Evolutionary conservation across 2,888 invertebrate species (phyloP).

Genomic region (Ctena decussata): DNA sequence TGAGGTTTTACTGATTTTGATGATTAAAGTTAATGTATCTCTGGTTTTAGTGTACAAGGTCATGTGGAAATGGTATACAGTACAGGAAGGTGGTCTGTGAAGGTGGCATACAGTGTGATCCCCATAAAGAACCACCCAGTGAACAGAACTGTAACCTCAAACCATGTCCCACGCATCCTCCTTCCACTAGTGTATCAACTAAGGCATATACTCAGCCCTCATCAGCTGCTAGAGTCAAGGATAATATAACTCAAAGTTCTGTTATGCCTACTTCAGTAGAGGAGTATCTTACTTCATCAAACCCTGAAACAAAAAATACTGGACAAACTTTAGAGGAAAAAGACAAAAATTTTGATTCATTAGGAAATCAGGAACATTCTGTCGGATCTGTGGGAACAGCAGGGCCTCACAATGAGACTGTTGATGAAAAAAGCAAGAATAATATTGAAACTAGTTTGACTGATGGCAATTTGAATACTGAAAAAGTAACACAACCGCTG

Average conservation of each 20-base stretch:
- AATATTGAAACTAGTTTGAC: background rate
- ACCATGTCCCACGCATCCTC: constrained; percentile 64
- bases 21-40: too few species aligned
- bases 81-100: constrained; percentile 85
- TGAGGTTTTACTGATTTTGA: too few species aligned
- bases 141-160: constrained; percentile 68
- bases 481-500: too few species aligned
- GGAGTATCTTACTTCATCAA: background rate
- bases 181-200: constrained; percentile 30
- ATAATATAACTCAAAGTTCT: background rate
- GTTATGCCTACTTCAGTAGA: background rate
- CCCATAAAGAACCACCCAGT: constrained; percentile 69
- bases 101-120: constrained; percentile 75
- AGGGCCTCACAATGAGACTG: background rate
- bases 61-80: constrained; percentile 86
- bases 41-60: constrained; percentile 80
- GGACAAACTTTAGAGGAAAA: too few species aligned
- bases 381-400: background rate
- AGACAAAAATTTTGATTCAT: too few species aligned
- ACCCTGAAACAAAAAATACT: too few species aligned
- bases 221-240: background rate
- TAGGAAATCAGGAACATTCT: background rate
- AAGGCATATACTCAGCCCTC: background rate
- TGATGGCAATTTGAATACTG: too few species aligned
- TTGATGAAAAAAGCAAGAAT: background rate